Percentiles rank a stretch among this genome's conserved stretches.
Evolutionary conservation across 1,140 invertebrate species (phyloP).

Genomic region (Argopecten irradians): DNA sequence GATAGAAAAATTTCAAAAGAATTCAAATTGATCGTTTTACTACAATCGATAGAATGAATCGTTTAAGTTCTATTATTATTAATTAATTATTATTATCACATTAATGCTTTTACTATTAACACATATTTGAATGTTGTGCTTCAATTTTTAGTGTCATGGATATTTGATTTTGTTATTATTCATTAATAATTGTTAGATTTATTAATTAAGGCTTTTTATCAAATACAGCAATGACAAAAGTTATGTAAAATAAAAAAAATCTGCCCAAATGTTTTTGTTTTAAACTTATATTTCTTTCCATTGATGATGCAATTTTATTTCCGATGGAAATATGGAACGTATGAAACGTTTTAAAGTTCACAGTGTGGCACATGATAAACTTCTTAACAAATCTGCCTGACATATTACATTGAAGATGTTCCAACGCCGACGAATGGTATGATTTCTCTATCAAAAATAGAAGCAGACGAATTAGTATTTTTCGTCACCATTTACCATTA

Average conservation of each 20-base stretch:
- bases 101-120: no score
- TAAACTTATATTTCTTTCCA: no score
- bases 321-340: no score
- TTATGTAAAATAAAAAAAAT: slow-evolving; percentile 23
- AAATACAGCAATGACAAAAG: slow-evolving; percentile 10
- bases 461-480: no score
- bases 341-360: no score
- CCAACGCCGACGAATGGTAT: no score
- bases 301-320: no score
- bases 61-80: not conserved
- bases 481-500: no score
- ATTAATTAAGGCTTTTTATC: slow-evolving; percentile 23
- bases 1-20: not conserved
- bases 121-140: slow-evolving; percentile 18
- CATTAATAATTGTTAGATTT: slow-evolving; percentile 13
- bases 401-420: no score
- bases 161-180: slow-evolving; percentile 13
- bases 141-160: not conserved
- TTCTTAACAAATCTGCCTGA: no score
- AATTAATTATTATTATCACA: not conserved
- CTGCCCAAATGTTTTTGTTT: not conserved
- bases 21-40: not conserved
- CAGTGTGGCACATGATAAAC: no score
- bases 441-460: no score
- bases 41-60: not conserved